Evolutionary conservation across 2,888 invertebrate species (phyloP).

Genomic region (Sinodicranocentrus sp.): DNA sequence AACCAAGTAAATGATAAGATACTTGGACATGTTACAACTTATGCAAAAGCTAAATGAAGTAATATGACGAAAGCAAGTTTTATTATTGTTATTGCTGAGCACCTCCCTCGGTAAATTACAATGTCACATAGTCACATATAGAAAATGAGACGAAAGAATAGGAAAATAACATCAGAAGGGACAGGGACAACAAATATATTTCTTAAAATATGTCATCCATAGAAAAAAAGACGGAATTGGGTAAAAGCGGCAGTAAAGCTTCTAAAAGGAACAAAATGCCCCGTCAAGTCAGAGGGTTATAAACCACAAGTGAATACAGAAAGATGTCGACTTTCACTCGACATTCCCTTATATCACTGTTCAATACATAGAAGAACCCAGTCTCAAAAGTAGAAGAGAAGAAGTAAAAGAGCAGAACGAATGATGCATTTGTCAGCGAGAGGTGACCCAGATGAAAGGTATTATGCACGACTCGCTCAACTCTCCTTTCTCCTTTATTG

Average conservation of each 20-base stretch:
- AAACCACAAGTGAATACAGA: slow-evolving; percentile 20
- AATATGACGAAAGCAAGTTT: not conserved
- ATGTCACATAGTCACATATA: slow-evolving; percentile 26
- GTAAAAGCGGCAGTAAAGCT: not conserved
- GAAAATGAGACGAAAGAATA: slow-evolving; percentile 20
- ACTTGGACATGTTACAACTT: not conserved
- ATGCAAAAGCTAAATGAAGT: not conserved
- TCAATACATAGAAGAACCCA: not conserved
- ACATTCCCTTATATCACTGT: not conserved
- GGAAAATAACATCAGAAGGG: slow-evolving; percentile 2
- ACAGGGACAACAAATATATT: not conserved
- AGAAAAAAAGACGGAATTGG: not conserved
- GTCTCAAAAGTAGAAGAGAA: slow-evolving; percentile 15
- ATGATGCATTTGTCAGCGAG: slow-evolving; percentile 61
- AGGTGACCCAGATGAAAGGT: slow-evolving; percentile 65
- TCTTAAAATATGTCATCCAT: not conserved
- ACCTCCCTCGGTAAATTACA: slow-evolving; percentile 51
- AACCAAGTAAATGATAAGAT: not conserved
- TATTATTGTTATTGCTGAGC: slow-evolving; percentile 9
- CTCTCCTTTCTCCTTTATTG: slow-evolving; percentile 32
- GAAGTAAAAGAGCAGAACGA: slow-evolving; percentile 47
- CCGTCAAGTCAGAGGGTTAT: slow-evolving; percentile 33
- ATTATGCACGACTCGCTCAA: slow-evolving; percentile 41
- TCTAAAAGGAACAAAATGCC: not conserved
- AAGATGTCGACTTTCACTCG: not conserved